phyloP scores from a whole-genome alignment of 1,140 invertebrate species.

The Monochamus saltuarius region DNA sequence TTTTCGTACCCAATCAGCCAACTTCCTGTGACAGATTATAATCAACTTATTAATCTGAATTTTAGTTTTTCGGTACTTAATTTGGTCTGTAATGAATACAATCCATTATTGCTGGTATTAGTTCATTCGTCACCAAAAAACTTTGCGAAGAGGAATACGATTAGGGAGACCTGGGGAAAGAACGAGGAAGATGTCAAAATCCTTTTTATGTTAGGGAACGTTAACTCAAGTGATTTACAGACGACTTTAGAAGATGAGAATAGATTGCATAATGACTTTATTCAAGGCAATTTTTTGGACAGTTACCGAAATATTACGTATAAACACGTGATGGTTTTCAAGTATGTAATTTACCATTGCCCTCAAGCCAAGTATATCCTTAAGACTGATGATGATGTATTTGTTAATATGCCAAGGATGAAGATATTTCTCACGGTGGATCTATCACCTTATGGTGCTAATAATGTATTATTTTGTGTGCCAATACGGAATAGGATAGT shows the following conservation, averaged over 20 bases:
- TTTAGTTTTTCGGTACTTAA: slow-evolving; percentile 46
- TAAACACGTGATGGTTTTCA: slow-evolving; percentile 83
- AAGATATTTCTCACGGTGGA: slow-evolving; percentile 61
- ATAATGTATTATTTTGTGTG: slow-evolving; percentile 63
- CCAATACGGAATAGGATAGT: slow-evolving; percentile 53
- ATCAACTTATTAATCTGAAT: slow-evolving; percentile 38
- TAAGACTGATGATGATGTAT: slow-evolving; percentile 79
- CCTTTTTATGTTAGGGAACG: slow-evolving; percentile 70
- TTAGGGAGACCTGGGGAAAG: slow-evolving; percentile 70
- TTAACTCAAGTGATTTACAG: slow-evolving; percentile 52
- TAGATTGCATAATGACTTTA: slow-evolving; percentile 64
- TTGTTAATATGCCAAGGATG: slow-evolving; percentile 69
- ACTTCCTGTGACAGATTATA: slow-evolving; percentile 41
- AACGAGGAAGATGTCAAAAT: slow-evolving; percentile 52
- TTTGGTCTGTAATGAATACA: slow-evolving; percentile 39
- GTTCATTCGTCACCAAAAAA: slow-evolving; percentile 70
- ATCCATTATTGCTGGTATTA: slow-evolving; percentile 61
- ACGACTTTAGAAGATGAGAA: slow-evolving; percentile 62
- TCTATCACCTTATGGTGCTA: slow-evolving; percentile 60
- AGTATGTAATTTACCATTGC: slow-evolving; percentile 74
- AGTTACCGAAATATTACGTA: slow-evolving; percentile 83
- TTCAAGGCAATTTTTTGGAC: slow-evolving; percentile 78
- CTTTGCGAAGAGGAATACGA: slow-evolving; percentile 59
- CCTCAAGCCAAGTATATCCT: slow-evolving; percentile 69
- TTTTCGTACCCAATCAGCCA: slow-evolving; percentile 18